A percentile compares a stretch with the other conserved stretches of the same genome.
Conservation (phyloP, 2,888 invertebrate genomes). For the Buathra laborator region DNA sequence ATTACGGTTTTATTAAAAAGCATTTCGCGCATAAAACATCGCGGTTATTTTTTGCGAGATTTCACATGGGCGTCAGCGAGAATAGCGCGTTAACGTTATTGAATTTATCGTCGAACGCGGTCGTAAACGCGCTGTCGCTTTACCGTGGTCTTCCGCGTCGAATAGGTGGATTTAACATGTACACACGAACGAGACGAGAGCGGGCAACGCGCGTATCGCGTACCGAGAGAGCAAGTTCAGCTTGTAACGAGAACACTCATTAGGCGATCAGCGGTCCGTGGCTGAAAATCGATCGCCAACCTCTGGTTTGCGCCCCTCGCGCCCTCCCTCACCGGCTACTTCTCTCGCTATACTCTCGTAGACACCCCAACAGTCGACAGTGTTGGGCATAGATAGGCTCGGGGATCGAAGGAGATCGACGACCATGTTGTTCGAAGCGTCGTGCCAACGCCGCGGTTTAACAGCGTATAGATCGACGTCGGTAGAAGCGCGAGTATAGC, state of each 20-base stretch:
- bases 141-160: neutral
- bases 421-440: constrained; percentile 64
- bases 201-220: constrained; percentile 39
- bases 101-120: constrained; percentile 59
- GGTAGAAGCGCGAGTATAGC: neutral
- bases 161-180: neutral
- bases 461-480: neutral
- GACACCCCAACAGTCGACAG: constrained; percentile 48
- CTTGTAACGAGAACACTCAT: constrained; percentile 68
- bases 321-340: neutral
- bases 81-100: constrained; percentile 45
- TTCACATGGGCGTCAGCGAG: constrained; percentile 5
- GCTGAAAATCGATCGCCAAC: constrained; percentile 66
- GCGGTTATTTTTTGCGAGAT: neutral
- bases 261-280: constrained; percentile 68
- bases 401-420: constrained; percentile 49
- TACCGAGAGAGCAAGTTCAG: constrained; percentile 31
- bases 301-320: constrained; percentile 34
- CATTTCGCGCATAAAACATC: constrained; percentile 9
- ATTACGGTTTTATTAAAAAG: neutral
- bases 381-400: constrained; percentile 26
- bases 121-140: constrained; percentile 57
- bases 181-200: constrained; percentile 21
- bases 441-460: constrained; percentile 12
- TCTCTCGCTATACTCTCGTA: constrained; percentile 5